Evolutionary conservation across 2,888 invertebrate species (phyloP), one percentile per base, ranked within the genome.

Genomic region (Elmis aenea): DNA sequence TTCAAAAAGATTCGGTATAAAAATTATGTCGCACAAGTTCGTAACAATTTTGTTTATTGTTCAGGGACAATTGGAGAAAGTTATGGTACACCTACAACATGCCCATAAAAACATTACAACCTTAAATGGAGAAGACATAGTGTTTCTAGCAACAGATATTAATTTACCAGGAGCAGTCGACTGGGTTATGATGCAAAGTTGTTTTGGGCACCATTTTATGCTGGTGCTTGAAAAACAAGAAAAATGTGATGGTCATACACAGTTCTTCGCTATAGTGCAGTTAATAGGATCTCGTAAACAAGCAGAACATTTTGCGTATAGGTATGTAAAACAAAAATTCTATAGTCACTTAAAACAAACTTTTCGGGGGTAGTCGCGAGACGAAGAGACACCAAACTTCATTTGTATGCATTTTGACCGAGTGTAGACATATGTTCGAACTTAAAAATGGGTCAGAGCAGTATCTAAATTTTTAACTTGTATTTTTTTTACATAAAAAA

Each of bases 141-240:
- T 99, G 31, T 99, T 99, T 70, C 73, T 99, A 55, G 99, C 99
- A 1, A 99, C 99, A 21, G 99, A 99, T 68, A 99, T 99, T 44
- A 99, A 97, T 72, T 78, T 99, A 50, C 97, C 97, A 4, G 99
- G 99, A 39, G 97, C 96, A 16, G 96, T 97, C 5, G 96, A 97
- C 68, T 97, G 96, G 96, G 93, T 93, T 2, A 99, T 99, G 99
- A 99, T 99, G 97, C 99, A 99, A 71, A 94, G 94, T 14, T 99
- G 99, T 69, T 99, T 97, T 67, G 94, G 93, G 36, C 95, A 95
- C 64, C 93, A 97, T 69, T 99, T 99, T 63, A 99, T 99, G 97
- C 77, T 99, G 50, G 97, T 99, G 18, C 76, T 99, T 30, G 99
- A 99, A 66, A 97, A 97, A 66, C 94, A 95, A 70, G 95, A 95